Evolutionary conservation across 2,797 vertebrate genomes (phyloP).

Genomic region (Cichlasoma orientale): DNA sequence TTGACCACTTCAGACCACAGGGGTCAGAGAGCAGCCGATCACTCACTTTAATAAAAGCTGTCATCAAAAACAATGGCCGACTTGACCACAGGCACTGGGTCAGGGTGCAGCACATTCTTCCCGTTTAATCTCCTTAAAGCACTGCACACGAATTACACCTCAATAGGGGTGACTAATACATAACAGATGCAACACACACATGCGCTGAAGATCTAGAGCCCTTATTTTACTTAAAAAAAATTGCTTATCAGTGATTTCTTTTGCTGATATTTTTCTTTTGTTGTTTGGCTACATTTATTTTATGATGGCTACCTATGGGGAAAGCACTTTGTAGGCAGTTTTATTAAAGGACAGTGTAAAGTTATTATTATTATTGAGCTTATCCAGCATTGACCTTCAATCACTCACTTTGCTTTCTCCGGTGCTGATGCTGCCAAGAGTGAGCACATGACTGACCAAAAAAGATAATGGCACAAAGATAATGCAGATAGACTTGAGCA

Average conservation of each 20-base stretch:
- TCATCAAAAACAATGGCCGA: slow-evolving; percentile 32
- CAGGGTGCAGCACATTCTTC: slow-evolving; percentile 41
- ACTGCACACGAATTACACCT: slow-evolving; percentile 49
- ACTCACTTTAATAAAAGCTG: slow-evolving; percentile 9
- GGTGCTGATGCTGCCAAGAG: slow-evolving; percentile 16
- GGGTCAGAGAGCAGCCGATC: slow-evolving; percentile 21
- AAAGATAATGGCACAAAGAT: slow-evolving; percentile 11
- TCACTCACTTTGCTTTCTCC: slow-evolving; percentile 19
- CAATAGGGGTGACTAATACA: slow-evolving; percentile 39
- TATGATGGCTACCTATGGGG: neutral
- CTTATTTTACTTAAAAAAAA: neutral
- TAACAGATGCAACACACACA: slow-evolving; percentile 18
- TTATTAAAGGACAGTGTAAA: neutral
- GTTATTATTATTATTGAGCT: slow-evolving; percentile 6
- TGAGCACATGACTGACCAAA: slow-evolving; percentile 10
- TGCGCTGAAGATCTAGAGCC: neutral
- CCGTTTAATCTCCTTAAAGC: slow-evolving; percentile 50
- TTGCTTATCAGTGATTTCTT: neutral
- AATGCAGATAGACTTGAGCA: neutral
- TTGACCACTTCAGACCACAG: slow-evolving; percentile 1
- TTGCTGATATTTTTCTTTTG: neutral
- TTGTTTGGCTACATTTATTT: neutral
- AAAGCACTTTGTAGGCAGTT: neutral
- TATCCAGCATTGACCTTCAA: slow-evolving; percentile 34
- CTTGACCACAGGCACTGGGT: slow-evolving; percentile 29